phyloP scores from a whole-genome alignment of 2,797 vertebrate species.

The Masticophis lateralis region DNA sequence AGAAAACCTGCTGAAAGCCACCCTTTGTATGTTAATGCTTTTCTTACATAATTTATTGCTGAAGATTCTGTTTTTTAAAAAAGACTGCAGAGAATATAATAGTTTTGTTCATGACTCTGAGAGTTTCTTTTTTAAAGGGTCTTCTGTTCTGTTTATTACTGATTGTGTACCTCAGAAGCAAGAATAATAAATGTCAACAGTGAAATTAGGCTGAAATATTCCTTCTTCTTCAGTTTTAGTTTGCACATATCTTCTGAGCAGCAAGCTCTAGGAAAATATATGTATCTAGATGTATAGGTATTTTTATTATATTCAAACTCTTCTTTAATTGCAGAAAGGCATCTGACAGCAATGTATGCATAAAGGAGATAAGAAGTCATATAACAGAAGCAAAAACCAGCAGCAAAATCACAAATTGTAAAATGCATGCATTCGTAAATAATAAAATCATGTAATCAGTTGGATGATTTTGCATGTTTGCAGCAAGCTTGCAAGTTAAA shows the following conservation, averaged over 20 bases:
- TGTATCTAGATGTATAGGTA: not conserved
- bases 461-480: not conserved
- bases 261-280: not conserved
- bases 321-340: not conserved
- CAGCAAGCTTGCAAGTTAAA: not conserved
- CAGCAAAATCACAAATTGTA: not conserved
- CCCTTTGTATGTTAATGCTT: constrained; percentile 2
- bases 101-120: not conserved
- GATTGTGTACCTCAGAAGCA: not conserved
- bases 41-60: not conserved
- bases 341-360: not conserved
- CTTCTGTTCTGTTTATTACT: not conserved
- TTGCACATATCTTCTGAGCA: not conserved
- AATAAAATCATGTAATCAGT: not conserved
- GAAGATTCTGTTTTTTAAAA: not conserved
- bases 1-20: not conserved
- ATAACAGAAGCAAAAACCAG: not conserved
- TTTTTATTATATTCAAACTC: not conserved
- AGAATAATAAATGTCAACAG: not conserved
- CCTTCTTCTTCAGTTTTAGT: not conserved
- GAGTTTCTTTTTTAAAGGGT: not conserved
- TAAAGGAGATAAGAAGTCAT: not conserved
- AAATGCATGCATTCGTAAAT: not conserved
- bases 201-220: not conserved
- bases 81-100: not conserved